Conservation (phyloP, 2,113 vertebrate species). For the Psammodynastes pulverulentus region DNA sequence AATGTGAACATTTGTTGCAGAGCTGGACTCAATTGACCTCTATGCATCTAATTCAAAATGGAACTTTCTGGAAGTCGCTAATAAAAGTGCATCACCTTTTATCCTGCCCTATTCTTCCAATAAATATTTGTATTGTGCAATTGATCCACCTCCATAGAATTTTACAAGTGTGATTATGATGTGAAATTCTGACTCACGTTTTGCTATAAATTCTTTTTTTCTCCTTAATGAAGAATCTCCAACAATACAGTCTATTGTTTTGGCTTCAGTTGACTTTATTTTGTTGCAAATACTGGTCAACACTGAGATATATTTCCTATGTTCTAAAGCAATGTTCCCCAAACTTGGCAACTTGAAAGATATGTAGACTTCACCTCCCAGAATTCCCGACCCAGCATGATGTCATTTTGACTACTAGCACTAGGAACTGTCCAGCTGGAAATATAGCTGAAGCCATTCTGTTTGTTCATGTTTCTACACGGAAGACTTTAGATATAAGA, state of each 20-base stretch:
- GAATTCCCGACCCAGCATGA: neutral
- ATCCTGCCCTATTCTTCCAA: neutral
- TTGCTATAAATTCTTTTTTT: neutral
- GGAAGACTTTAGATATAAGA: neutral
- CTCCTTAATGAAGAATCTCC: neutral
- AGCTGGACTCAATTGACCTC: neutral
- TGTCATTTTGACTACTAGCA: neutral
- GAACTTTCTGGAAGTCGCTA: neutral
- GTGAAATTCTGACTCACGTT: neutral
- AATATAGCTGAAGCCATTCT: neutral
- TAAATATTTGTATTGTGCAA: neutral
- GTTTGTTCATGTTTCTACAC: neutral
- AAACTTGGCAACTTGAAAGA: neutral
- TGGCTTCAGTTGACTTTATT: neutral
- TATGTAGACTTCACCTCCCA: neutral
- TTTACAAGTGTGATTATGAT: neutral
- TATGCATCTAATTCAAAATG: neutral
- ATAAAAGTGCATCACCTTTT: neutral
- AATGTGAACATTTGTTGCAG: neutral
- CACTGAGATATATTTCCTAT: neutral
- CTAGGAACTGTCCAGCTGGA: neutral
- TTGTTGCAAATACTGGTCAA: neutral
- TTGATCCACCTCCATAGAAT: neutral
- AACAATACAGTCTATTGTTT: neutral
- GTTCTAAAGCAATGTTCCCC: neutral